Evolutionary conservation across 2,113 vertebrate species (phyloP), one percentile per base, ranked within the genome.

Genomic region (Seriola quinqueradiata): DNA sequence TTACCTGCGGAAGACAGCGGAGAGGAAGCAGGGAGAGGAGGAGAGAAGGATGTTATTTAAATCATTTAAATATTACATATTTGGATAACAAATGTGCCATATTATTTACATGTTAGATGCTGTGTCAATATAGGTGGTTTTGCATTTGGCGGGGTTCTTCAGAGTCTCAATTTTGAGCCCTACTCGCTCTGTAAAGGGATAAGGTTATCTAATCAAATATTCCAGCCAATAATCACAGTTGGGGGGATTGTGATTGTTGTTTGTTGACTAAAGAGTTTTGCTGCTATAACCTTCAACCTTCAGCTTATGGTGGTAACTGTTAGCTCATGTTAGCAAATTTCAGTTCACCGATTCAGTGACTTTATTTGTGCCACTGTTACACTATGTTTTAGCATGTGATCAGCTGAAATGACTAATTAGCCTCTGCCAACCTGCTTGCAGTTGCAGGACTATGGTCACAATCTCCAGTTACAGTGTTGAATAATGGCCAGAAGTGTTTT

Each of bases 1-100:
- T 97, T 98, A 95, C 98, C 98, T 99, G 95, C 77, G 93, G 91
- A 76, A 90, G 32, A 89, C 2, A 88, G 57, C 71, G 82, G 48
- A 54, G 44, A 78, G 50, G 42, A 36, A 75, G 71, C 23, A 10
- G 42, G 19, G 19, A 16, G 54, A 60, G 34, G 46, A 77, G 44
- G 25, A 52, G 54, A 40, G 38, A 1, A 17, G 42, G 7, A 60
- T 0, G 13, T 81, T 36, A 77, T 58, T 70, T n/a, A 59, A 28
- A 28, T 2, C 2, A 28, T 28, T 28, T 28, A 28, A 28, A 28
- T 28, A 28, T 28, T 28, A 17, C 4, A 12, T 55, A 54, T 87
- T 46, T 81, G 66, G 21, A 40, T 69, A 63, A 50, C 32, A 83
- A 70, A 77, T 57, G 9, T 17, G 61, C 1, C 8, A 28, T n/a